A percentile compares a stretch with the other conserved stretches of the same genome.
Conservation (phyloP, 2,888 invertebrate species). For the Tipula lateralis region DNA sequence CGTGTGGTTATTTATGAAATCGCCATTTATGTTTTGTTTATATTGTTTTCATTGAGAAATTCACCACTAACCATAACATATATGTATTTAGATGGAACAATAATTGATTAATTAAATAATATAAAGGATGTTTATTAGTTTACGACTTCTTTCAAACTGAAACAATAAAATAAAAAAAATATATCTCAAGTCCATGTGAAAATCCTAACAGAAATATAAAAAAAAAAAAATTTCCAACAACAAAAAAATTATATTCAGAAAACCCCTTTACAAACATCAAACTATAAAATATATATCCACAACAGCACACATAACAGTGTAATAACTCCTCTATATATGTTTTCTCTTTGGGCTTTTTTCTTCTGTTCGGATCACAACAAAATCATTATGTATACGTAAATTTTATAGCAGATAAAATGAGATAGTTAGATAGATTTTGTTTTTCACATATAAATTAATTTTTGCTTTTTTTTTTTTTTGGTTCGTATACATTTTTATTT, state of each 20-base stretch:
- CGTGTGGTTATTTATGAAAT: constrained; percentile 19
- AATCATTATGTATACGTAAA: constrained; percentile 5
- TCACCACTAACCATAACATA: background rate
- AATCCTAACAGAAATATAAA: constrained; percentile 40
- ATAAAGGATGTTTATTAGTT: constrained; percentile 51
- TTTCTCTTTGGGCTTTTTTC: background rate
- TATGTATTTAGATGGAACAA: background rate
- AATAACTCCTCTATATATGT: constrained; percentile 14
- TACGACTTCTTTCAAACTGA: constrained; percentile 53
- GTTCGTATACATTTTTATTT: constrained; percentile 20
- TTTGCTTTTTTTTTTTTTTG: constrained; percentile 7
- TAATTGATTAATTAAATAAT: background rate
- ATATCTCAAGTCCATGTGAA: constrained; percentile 49
- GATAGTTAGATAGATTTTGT: constrained; percentile 33
- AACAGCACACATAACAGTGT: constrained; percentile 14
- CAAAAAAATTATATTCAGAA: background rate
- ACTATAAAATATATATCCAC: constrained; percentile 14
- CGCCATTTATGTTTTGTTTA: background rate
- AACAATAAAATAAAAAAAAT: constrained; percentile 49
- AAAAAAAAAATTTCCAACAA: background rate
- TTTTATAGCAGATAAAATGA: constrained; percentile 36
- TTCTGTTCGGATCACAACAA: background rate
- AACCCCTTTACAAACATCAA: constrained; percentile 14
- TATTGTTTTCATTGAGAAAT: background rate
- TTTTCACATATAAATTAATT: constrained; percentile 12